These are phyloP conservation scores for Centruroides vittatus DNA, from an alignment of 1,140 invertebrate species.

Conservation along the genomic window DNA sequence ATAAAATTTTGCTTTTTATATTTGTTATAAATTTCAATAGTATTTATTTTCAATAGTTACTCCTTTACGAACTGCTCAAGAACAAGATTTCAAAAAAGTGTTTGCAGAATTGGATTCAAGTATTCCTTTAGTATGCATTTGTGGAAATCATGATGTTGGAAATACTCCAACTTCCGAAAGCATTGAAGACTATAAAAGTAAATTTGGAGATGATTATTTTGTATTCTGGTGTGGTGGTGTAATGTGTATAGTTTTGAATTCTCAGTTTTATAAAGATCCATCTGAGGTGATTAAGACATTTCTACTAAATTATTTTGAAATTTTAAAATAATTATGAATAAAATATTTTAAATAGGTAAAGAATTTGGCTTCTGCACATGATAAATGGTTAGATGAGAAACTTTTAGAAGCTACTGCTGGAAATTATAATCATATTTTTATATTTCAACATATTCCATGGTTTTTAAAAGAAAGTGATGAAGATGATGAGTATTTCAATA, in stretches of 20 bases:
- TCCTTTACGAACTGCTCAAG: conserved; percentile 25
- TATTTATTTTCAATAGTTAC: conserved; percentile 2
- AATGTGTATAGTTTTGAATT: conserved; percentile 40
- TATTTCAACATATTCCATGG: conserved; percentile 43
- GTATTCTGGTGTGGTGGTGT: conserved; percentile 38
- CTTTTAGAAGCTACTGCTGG: conserved; percentile 18
- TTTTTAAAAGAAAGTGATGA: conserved; percentile 34
- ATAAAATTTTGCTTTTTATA: no score
- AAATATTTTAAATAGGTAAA: conserved; percentile 14
- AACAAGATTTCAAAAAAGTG: conserved; percentile 31
- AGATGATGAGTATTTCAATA: conserved; percentile 32
- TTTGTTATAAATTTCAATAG: no score
- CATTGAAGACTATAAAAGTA: conserved; percentile 27
- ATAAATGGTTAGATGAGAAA: conserved; percentile 31
- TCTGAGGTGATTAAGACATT: neutral
- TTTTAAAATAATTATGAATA: no score
- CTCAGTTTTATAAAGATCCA: conserved; percentile 33
- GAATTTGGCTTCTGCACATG: conserved; percentile 30
- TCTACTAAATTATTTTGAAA: no score
- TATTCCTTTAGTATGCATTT: conserved; percentile 39
- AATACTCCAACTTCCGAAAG: conserved; percentile 32
- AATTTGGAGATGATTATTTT: conserved; percentile 43
- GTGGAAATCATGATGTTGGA: conserved; percentile 44
- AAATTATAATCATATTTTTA: conserved; percentile 28
- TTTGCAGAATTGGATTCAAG: conserved; percentile 30